phyloP scores from a whole-genome alignment of 1,140 invertebrate genomes.

The Bathynomus jamesi region DNA sequence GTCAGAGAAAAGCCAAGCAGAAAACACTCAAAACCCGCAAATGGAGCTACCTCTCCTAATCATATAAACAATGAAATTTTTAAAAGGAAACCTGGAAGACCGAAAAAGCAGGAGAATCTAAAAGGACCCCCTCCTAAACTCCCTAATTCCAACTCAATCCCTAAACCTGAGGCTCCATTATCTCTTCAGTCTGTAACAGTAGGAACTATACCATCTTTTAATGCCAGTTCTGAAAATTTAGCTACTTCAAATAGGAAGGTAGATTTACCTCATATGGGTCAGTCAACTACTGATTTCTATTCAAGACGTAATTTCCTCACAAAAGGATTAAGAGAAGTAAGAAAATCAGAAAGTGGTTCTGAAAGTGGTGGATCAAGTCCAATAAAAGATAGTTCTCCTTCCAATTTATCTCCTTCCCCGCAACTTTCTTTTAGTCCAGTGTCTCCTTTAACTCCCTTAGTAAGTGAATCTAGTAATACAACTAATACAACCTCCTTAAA shows the following conservation, averaged over 20 bases:
- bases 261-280: neutral
- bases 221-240: neutral
- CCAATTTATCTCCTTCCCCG: neutral
- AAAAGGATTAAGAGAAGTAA: conserved; percentile 30
- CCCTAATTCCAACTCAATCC: neutral
- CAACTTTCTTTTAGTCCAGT: neutral
- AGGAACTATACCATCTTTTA: neutral
- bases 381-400: neutral
- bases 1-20: neutral
- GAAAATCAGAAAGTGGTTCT: conserved; percentile 27
- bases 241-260: neutral
- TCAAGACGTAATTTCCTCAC: conserved; percentile 13
- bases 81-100: conserved; percentile 9
- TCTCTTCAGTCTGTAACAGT: neutral
- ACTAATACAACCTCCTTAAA: conserved; percentile 3
- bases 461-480: neutral
- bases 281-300: neutral
- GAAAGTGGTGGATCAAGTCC: conserved; percentile 5
- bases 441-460: neutral
- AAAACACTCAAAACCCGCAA: neutral
- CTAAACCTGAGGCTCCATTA: neutral
- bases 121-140: neutral
- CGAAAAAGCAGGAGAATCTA: neutral
- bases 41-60: neutral
- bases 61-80: conserved; percentile 5